A percentile compares a stretch with the other conserved stretches of the same genome.
These are phyloP conservation scores for Caerostris extrusa DNA, from an alignment of 1,140 invertebrate genomes.

Conservation along the genomic window DNA sequence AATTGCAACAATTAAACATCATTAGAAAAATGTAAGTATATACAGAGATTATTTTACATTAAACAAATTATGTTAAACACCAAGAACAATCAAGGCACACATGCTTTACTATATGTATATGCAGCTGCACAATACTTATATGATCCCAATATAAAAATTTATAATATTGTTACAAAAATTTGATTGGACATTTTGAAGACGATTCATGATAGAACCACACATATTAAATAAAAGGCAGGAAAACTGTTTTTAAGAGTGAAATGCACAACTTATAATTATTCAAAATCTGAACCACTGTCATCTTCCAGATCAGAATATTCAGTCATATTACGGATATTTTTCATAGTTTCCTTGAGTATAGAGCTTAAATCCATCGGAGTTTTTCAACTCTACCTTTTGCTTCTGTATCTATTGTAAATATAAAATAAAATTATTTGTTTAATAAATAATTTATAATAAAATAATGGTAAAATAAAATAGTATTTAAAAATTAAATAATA, in stretches of 20 bases:
- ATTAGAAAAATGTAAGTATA: neutral
- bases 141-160: neutral
- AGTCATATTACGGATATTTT: constrained; percentile 60
- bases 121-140: neutral
- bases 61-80: neutral
- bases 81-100: neutral
- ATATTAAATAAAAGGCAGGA: neutral
- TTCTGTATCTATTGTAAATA: constrained; percentile 29
- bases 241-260: neutral
- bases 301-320: constrained; percentile 65
- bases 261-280: neutral
- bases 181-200: neutral
- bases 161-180: neutral
- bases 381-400: neutral
- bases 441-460: too few species aligned
- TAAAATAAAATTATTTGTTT: neutral
- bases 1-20: neutral
- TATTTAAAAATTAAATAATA: neutral
- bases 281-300: constrained; percentile 61
- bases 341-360: constrained; percentile 65
- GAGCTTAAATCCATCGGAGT: constrained; percentile 56
- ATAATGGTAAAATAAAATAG: too few species aligned
- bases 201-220: neutral
- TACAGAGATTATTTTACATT: neutral
- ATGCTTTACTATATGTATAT: neutral